Evolutionary conservation across 1,140 invertebrate species (phyloP).

Genomic region (Ips nitidus): DNA sequence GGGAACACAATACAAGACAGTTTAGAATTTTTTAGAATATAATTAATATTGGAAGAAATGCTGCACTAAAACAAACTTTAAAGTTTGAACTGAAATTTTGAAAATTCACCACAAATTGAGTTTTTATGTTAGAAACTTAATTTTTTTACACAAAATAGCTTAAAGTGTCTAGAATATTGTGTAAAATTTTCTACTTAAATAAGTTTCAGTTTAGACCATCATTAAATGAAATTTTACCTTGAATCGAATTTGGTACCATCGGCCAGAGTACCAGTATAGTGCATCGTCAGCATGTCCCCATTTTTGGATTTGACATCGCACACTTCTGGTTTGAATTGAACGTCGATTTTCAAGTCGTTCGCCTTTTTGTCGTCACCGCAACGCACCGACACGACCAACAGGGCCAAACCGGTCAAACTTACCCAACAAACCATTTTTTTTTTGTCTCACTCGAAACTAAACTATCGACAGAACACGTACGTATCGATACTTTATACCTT

Average conservation of each 20-base stretch:
- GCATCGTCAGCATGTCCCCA: conserved; percentile 90
- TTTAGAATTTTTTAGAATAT: no score
- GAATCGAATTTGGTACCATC: conserved; percentile 93
- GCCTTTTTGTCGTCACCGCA: conserved; percentile 15
- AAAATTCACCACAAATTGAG: no score
- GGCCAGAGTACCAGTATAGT: conserved; percentile 84
- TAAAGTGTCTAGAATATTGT: no score
- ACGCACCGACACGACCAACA: conserved; percentile 23
- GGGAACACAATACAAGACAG: no score
- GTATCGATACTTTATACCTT: conserved; percentile 14
- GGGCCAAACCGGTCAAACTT: conserved; percentile 41
- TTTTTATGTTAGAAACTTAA: no score
- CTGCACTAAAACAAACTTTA: no score
- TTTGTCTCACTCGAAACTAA: neutral
- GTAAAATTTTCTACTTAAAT: neutral
- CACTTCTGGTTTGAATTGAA: conserved; percentile 72
- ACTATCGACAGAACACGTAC: conserved; percentile 1
- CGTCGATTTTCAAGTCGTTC: conserved; percentile 75
- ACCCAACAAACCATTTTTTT: conserved; percentile 52
- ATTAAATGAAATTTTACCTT: conserved; percentile 64
- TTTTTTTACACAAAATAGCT: no score
- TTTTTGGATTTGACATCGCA: conserved; percentile 82
- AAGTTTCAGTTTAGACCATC: neutral
- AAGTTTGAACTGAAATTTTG: no score
- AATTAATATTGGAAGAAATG: no score